Base-by-base conservation (phyloP, 2,888 invertebrate genomes). In the Nemoura dubitans region DNA sequence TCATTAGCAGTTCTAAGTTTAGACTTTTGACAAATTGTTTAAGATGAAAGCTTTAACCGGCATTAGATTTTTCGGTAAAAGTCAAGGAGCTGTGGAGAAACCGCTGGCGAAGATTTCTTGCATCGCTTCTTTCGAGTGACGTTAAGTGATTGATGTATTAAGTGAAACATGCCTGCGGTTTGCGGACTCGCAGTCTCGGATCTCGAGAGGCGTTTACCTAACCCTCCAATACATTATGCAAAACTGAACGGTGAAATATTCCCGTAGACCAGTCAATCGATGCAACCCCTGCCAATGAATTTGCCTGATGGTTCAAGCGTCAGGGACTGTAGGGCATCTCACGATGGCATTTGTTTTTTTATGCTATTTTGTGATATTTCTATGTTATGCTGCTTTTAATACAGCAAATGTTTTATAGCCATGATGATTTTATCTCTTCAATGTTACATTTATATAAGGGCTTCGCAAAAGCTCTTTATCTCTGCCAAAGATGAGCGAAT, bases 171-270 rank as follows among this genome's bases (percentile, higher is more conserved):
- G 78, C 28, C 28, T 59, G 26, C 78, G 78, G 78, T 78, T 28
- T 14, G 26, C 78, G n/a, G n/a, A n/a, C n/a, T n/a, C n/a, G n/a
- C n/a, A n/a, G n/a, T n/a, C 26, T 3, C 27, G 28, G 28, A 6
- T 78, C 27, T 78, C 26, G 78, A 21, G 81, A 28, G 30, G 14
- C 81, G 30, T 21, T 2, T 6, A 29, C 81, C 81, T 28, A 30
- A 30, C n/a, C 30, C 30, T 81, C 81, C 30, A 30, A 81, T 81
- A 81, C 81, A 81, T 81, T 81, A 81, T 81, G 81, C 29, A 81
- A 78, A 81, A 29, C 6, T n/a, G 30, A 81, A 81, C 27, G 78
- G 16, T 27, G 14, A 76, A 27, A 78, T 78, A 25, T 78, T 21
- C 78, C 21, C 28, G 26, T 26, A 26, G n/a, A 78, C 5, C 25